phyloP scores from a whole-genome alignment of 1,140 invertebrate genomes.

The Subanguina moxae region DNA sequence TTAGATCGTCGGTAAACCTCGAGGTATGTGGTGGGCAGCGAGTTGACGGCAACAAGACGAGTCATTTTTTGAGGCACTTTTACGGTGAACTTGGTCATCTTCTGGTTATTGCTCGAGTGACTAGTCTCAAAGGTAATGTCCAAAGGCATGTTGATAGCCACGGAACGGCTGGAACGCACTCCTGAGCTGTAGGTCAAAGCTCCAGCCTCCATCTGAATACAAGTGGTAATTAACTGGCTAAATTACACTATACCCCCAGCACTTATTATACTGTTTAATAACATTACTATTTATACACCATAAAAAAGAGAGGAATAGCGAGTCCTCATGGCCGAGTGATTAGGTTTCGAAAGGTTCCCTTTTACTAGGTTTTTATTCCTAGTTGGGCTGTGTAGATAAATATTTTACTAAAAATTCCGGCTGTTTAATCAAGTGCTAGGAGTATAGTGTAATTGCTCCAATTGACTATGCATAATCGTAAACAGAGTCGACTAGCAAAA shows the following conservation, averaged over 20 bases:
- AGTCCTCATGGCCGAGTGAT: too few relatives aligned
- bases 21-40: slow-evolving; percentile 37
- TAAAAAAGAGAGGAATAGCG: too few relatives aligned
- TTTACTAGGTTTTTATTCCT: too few relatives aligned
- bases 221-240: slow-evolving; percentile 6
- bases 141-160: slow-evolving; percentile 39
- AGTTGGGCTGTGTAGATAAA: too few relatives aligned
- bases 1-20: slow-evolving; percentile 7
- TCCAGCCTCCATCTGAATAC: slow-evolving; percentile 30
- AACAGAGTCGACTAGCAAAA: not conserved
- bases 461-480: too few relatives aligned
- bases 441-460: too few relatives aligned
- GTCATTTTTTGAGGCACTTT: slow-evolving; percentile 30
- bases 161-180: slow-evolving; percentile 32
- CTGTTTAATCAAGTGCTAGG: too few relatives aligned
- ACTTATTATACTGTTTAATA: too few relatives aligned
- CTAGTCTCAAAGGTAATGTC: slow-evolving; percentile 27
- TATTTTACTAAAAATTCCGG: too few relatives aligned
- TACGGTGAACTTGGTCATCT: slow-evolving; percentile 20
- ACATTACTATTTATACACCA: too few relatives aligned
- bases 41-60: slow-evolving; percentile 28
- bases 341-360: too few relatives aligned
- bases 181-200: slow-evolving; percentile 35
- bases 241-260: too few relatives aligned
- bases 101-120: not conserved